Conservation (phyloP, 1,140 invertebrate species). For the Leptinotarsa defecta region DNA sequence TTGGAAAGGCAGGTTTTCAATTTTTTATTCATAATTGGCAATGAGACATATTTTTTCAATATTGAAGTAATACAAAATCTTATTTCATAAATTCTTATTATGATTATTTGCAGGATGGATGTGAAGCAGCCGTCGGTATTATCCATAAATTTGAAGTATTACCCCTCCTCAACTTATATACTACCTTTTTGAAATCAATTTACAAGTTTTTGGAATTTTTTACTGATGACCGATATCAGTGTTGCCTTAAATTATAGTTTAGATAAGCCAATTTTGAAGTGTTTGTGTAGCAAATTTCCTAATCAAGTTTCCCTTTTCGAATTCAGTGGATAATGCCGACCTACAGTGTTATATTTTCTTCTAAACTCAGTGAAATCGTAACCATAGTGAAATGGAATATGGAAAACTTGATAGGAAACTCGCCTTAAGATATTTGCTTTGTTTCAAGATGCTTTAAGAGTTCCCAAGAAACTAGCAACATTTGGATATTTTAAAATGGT, state of each 20-base stretch:
- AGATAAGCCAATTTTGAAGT: background rate
- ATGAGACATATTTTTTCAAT: too few relatives aligned
- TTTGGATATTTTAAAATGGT: background rate
- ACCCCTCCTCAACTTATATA: constrained; percentile 20
- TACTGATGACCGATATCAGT: constrained; percentile 21
- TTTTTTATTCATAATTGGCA: too few relatives aligned
- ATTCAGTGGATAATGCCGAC: background rate
- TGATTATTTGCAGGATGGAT: background rate
- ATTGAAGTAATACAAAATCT: too few relatives aligned
- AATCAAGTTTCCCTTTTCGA: background rate
- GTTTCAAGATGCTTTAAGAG: background rate
- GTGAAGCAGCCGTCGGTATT: constrained; percentile 5
- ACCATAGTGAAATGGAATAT: background rate
- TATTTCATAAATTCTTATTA: background rate
- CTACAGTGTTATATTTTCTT: background rate
- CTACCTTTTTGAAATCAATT: constrained; percentile 29
- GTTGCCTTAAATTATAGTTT: constrained; percentile 22
- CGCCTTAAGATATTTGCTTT: too few relatives aligned
- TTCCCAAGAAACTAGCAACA: background rate
- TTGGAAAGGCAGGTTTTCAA: too few relatives aligned
- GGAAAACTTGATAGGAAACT: too few relatives aligned
- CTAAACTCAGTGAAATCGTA: background rate
- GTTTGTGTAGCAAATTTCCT: background rate
- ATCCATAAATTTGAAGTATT: constrained; percentile 17
- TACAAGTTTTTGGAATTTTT: constrained; percentile 27